Evolutionary conservation across 2,113 vertebrate genomes (phyloP).

Genomic region (Dicaeum eximium): DNA sequence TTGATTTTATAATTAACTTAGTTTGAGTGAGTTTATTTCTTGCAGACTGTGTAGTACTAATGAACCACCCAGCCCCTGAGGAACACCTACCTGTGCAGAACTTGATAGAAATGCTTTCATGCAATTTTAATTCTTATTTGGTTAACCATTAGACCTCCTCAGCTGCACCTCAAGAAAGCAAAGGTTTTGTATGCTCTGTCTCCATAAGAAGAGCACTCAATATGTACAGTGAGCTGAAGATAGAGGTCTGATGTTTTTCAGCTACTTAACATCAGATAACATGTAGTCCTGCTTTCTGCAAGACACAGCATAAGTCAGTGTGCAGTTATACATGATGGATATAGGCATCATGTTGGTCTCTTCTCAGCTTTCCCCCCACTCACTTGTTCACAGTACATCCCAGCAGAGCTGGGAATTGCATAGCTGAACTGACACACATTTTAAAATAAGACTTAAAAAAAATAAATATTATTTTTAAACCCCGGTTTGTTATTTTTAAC

Average conservation of each 20-base stretch:
- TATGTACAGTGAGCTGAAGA: background rate
- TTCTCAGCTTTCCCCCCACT: background rate
- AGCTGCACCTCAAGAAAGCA: background rate
- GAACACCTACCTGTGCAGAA: background rate
- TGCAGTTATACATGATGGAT: background rate
- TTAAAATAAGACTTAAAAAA: background rate
- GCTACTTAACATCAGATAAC: background rate
- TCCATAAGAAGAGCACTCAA: background rate
- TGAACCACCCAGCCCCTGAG: background rate
- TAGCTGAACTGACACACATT: background rate
- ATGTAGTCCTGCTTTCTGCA: background rate
- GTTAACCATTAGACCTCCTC: background rate
- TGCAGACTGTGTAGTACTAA: background rate
- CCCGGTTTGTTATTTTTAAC: background rate
- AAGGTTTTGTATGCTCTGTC: background rate
- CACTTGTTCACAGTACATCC: background rate
- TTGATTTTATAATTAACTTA: slow-evolving; percentile 35
- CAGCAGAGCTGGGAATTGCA: background rate
- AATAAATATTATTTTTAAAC: background rate
- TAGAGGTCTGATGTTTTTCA: background rate
- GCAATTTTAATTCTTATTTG: background rate
- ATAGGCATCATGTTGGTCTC: background rate
- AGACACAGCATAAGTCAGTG: background rate
- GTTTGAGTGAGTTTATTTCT: background rate
- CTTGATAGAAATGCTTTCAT: background rate